Evolutionary conservation across 2,113 vertebrate species (phyloP).

Genomic region (Cacatua alba): DNA sequence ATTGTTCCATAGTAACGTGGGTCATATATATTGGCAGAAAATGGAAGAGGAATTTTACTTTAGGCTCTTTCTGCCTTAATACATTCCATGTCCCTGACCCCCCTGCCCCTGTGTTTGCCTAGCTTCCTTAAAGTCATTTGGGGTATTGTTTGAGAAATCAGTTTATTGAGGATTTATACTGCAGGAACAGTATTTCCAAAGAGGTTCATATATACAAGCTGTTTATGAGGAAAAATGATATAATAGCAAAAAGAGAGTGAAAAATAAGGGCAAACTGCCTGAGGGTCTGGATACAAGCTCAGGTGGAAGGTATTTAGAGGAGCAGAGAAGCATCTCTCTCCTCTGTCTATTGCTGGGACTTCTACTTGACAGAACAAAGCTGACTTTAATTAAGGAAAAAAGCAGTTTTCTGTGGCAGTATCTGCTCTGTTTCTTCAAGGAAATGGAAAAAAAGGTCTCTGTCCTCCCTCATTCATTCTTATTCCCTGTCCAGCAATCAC

Average conservation of each 20-base stretch:
- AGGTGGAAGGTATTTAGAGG: background rate
- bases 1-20: background rate
- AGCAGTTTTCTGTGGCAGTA: background rate
- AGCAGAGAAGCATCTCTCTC: background rate
- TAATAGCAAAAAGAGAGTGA: background rate
- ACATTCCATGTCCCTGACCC: background rate
- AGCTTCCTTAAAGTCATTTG: background rate
- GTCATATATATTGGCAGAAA: background rate
- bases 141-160: background rate
- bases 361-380: background rate
- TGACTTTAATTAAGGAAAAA: background rate
- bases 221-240: background rate
- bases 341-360: background rate
- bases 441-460: background rate
- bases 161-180: background rate
- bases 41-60: background rate
- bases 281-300: fast-evolving
- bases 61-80: background rate
- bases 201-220: background rate
- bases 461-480: background rate
- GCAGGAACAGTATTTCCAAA: background rate
- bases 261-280: background rate
- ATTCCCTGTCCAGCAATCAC: background rate
- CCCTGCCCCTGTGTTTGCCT: background rate
- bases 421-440: background rate